Conservation (phyloP, 2,113 vertebrate genomes). For the Callaeas wilsoni region DNA sequence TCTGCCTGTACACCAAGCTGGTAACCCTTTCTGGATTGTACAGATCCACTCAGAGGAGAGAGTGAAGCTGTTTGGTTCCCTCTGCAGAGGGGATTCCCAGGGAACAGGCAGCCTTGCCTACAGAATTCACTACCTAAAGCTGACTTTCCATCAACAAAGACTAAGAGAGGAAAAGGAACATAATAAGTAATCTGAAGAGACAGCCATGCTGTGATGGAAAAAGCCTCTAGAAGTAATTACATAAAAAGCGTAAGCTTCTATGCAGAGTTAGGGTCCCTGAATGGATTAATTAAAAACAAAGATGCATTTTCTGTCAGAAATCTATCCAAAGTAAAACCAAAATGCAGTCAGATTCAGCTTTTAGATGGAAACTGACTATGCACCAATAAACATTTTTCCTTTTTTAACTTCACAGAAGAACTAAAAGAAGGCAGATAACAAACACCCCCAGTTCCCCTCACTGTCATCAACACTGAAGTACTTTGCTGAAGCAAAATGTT, state of each 20-base stretch:
- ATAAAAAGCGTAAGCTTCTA: accelerated
- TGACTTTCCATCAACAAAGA: background rate
- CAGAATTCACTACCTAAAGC: background rate
- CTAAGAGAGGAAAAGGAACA: background rate
- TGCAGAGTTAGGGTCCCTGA: background rate
- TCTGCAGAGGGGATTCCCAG: background rate
- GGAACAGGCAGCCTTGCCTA: background rate
- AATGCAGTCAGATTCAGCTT: background rate
- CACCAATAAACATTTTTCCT: background rate
- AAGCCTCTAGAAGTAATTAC: background rate
- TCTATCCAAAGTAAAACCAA: background rate
- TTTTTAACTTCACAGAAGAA: background rate
- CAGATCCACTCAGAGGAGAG: accelerated
- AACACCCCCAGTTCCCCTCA: background rate
- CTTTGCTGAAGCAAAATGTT: background rate
- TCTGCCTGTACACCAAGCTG: background rate
- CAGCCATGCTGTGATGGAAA: background rate
- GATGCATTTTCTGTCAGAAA: background rate
- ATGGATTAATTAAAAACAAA: background rate
- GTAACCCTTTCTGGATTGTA: background rate
- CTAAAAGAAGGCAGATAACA: background rate
- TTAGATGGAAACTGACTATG: background rate
- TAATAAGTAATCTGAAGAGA: background rate
- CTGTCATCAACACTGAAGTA: background rate
- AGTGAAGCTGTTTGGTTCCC: background rate